These are phyloP conservation scores for Drosophila ustulata DNA, from an alignment of 2,888 invertebrate species.

Conservation along the genomic window DNA sequence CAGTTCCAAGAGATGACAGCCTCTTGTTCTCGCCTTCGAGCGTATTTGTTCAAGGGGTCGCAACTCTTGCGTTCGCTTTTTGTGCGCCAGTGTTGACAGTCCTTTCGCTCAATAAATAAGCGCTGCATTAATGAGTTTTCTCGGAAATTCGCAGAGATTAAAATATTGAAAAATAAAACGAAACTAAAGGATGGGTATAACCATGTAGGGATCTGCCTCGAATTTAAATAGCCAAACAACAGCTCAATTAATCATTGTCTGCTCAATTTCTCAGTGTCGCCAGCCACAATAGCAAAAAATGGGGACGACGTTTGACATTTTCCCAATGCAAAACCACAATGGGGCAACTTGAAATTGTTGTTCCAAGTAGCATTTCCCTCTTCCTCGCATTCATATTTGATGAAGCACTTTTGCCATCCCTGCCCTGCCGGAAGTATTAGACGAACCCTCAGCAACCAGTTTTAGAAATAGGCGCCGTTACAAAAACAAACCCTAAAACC, in stretches of 20 bases:
- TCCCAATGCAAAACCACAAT: conserved; percentile 37
- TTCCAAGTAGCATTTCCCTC: conserved; percentile 2
- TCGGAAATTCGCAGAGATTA: conserved; percentile 29
- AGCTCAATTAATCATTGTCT: conserved; percentile 77
- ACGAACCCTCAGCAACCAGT: conserved; percentile 35
- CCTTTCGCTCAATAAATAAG: conserved; percentile 58
- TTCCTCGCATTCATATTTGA: conserved; percentile 68
- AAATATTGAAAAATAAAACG: neutral
- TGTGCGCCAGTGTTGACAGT: conserved; percentile 56
- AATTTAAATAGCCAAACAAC: conserved; percentile 63
- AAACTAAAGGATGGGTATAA: neutral
- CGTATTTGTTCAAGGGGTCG: conserved; percentile 31
- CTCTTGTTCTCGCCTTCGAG: conserved; percentile 7
- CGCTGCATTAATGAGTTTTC: conserved; percentile 66
- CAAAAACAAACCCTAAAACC: conserved; percentile 23
- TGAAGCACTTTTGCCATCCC: conserved; percentile 63
- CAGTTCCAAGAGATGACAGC: conserved; percentile 33
- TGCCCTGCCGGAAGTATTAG: conserved; percentile 47
- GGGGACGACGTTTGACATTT: conserved; percentile 21
- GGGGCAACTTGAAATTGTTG: conserved; percentile 17
- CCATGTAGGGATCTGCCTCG: conserved; percentile 16
- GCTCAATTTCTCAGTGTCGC: conserved; percentile 60
- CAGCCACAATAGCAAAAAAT: neutral
- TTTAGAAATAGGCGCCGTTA: conserved; percentile 39
- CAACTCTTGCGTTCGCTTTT: no score